A percentile compares a stretch with the other conserved stretches of the same genome.
Conservation (phyloP, 2,888 invertebrate genomes). For the Synergus umbraculus region DNA sequence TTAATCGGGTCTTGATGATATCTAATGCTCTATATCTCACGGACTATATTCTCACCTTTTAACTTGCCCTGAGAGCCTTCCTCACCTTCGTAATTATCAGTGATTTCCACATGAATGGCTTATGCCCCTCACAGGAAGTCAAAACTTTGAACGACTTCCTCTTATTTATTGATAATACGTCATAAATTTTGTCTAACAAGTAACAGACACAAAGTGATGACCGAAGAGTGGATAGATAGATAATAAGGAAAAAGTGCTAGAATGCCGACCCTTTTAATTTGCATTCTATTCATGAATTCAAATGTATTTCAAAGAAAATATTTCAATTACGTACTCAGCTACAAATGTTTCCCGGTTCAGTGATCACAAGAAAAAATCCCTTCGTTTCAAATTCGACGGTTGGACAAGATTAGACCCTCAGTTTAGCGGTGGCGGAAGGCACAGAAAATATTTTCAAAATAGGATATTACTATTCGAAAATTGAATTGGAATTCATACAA, state of each 20-base stretch:
- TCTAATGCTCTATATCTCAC: constrained; percentile 54
- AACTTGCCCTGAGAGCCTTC: constrained; percentile 60
- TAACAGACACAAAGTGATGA: background rate
- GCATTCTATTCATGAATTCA: no score
- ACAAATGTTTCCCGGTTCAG: background rate
- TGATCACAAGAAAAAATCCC: background rate
- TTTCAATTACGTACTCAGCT: background rate
- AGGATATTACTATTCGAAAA: constrained; percentile 8
- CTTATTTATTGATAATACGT: background rate
- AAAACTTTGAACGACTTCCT: background rate
- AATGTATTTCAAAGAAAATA: background rate
- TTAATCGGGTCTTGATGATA: constrained; percentile 70
- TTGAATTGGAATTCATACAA: constrained; percentile 21
- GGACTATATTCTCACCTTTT: constrained; percentile 48
- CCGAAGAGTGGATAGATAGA: background rate
- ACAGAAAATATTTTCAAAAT: constrained; percentile 31
- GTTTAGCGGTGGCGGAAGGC: background rate
- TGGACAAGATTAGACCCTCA: background rate
- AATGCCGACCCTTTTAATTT: background rate
- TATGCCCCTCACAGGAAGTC: constrained; percentile 8
- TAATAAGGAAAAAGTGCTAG: background rate
- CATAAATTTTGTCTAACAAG: background rate
- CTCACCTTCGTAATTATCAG: constrained; percentile 64
- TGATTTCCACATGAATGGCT: constrained; percentile 60
- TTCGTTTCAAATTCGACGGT: background rate